Evolutionary conservation across 2,797 vertebrate genomes (phyloP).

Genomic region (Enteromius radiatus): DNA sequence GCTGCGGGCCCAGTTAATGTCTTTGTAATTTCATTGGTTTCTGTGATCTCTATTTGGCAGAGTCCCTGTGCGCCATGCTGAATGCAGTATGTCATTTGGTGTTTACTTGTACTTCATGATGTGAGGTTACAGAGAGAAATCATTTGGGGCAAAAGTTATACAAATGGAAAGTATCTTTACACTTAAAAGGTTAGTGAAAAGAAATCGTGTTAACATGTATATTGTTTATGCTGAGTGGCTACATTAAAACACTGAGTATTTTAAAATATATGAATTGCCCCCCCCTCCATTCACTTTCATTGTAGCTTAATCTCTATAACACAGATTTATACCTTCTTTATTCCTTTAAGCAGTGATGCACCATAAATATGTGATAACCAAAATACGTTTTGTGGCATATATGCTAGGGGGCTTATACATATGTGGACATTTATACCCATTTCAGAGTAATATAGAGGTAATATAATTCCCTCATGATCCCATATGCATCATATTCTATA

Average conservation of each 20-base stretch:
- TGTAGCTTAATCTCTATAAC: neutral
- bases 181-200: neutral
- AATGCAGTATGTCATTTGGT: conserved; percentile 24
- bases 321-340: neutral
- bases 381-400: neutral
- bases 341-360: neutral
- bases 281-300: neutral
- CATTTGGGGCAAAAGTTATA: neutral
- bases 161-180: neutral
- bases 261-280: neutral
- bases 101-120: neutral
- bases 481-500: conserved; percentile 24
- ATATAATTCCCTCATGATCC: conserved; percentile 21
- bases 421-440: neutral
- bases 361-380: neutral
- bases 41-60: conserved; percentile 52
- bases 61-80: conserved; percentile 34
- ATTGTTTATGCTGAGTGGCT: neutral
- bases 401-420: neutral
- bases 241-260: neutral
- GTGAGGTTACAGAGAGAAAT: neutral
- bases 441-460: neutral
- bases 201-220: neutral
- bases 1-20: conserved; percentile 28
- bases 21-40: conserved; percentile 33